Evolutionary conservation across 2,113 vertebrate genomes (phyloP).

Genomic region (Amphilophus citrinellus): DNA sequence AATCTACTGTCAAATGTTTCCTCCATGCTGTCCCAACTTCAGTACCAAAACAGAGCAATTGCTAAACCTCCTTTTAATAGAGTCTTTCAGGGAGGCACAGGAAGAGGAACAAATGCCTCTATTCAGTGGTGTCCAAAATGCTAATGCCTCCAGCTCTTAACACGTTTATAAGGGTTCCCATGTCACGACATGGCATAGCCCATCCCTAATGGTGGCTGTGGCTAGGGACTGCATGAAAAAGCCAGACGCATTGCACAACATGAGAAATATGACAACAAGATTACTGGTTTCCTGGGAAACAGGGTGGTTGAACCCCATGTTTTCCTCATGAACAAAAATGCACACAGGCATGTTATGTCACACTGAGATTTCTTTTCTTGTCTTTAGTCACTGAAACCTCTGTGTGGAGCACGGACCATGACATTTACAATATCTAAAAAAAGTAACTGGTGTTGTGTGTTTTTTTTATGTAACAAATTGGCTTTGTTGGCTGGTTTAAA

Average conservation of each 20-base stretch:
- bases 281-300: constrained; percentile 58
- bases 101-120: constrained; percentile 83
- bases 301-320: constrained; percentile 7
- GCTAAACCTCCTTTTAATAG: constrained; percentile 83
- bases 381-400: constrained; percentile 16
- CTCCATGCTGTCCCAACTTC: constrained; percentile 67
- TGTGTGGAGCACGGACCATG: constrained; percentile 16
- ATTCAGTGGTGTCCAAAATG: constrained; percentile 86
- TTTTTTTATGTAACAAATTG: constrained; percentile 29
- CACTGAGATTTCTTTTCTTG: not conserved
- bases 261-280: constrained; percentile 69
- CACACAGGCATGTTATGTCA: constrained; percentile 29
- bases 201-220: constrained; percentile 62
- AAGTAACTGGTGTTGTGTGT: constrained; percentile 18
- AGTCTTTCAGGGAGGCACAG: constrained; percentile 84
- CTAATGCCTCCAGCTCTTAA: constrained; percentile 85
- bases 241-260: constrained; percentile 58
- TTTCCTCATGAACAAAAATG: constrained; percentile 26
- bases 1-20: constrained; percentile 64
- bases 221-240: constrained; percentile 59
- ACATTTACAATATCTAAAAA: constrained; percentile 56
- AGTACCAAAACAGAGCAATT: constrained; percentile 79
- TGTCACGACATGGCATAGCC: constrained; percentile 81
- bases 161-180: constrained; percentile 85
- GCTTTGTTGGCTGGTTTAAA: constrained; percentile 23